Percentiles rank a stretch among this genome's conserved stretches.
Conservation (phyloP, 2,797 vertebrate genomes). For the Catamblyrhynchus diadema region DNA sequence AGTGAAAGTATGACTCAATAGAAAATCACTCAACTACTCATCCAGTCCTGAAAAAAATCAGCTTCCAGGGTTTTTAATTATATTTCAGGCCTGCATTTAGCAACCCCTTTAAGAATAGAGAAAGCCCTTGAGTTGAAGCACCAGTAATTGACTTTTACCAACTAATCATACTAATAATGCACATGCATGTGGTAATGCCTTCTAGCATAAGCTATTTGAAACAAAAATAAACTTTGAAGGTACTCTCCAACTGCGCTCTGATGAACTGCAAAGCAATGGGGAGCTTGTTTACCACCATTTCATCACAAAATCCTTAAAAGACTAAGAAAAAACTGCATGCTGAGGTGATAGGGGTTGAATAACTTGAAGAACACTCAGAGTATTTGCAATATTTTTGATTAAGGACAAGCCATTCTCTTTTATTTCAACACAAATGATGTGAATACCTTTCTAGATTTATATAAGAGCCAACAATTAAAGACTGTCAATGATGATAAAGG, state of each 20-base stretch:
- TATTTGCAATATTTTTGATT: constrained; percentile 43
- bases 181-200: constrained; percentile 34
- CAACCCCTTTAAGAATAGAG: constrained; percentile 6
- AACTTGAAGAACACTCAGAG: constrained; percentile 43
- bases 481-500: not conserved
- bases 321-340: constrained; percentile 64
- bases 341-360: constrained; percentile 58
- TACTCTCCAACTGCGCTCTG: constrained; percentile 65
- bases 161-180: constrained; percentile 34
- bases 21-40: constrained; percentile 29
- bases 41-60: not conserved
- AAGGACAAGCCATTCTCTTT: not conserved
- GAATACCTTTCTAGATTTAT: not conserved
- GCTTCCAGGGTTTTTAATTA: constrained; percentile 51
- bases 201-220: constrained; percentile 50
- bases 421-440: not conserved
- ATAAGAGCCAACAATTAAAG: not conserved
- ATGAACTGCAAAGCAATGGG: constrained; percentile 69
- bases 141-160: constrained; percentile 50
- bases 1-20: constrained; percentile 12
- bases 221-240: constrained; percentile 56
- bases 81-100: constrained; percentile 37
- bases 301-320: constrained; percentile 36
- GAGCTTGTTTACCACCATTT: constrained; percentile 65
- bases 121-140: constrained; percentile 54